Evolutionary conservation across 2,113 vertebrate species (phyloP).

Genomic region (Phoenicopterus ruber): DNA sequence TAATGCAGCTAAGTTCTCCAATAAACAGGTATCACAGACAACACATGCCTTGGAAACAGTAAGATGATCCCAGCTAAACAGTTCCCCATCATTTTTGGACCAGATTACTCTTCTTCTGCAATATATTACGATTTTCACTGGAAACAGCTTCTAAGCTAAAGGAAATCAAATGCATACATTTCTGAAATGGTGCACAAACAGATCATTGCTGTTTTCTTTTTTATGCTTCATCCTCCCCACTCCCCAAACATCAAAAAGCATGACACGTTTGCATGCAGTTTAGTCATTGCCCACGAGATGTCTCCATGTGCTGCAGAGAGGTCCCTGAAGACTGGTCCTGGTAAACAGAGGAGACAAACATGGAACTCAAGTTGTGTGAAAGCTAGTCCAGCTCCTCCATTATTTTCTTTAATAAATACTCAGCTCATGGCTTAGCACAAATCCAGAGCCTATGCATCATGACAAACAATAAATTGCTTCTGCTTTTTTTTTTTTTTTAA

Average conservation of each 20-base stretch:
- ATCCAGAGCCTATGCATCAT: background rate
- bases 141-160: background rate
- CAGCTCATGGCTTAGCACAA: background rate
- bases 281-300: slow-evolving; percentile 32
- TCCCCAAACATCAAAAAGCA: background rate
- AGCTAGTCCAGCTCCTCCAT: background rate
- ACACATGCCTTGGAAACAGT: background rate
- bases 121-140: background rate
- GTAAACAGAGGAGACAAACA: background rate
- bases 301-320: background rate
- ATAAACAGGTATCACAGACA: background rate
- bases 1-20: background rate
- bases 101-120: background rate
- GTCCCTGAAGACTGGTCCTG: background rate
- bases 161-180: background rate
- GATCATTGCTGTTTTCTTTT: background rate
- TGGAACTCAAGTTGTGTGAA: background rate
- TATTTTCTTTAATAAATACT: background rate
- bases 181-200: background rate
- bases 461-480: background rate
- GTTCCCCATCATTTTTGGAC: background rate
- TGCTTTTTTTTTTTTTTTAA: background rate
- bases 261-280: background rate
- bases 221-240: background rate
- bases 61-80: background rate